Percentiles rank a stretch among this genome's conserved stretches.
Conservation (phyloP, 2,888 invertebrate genomes). For the Rhamphomyia laevipes region DNA sequence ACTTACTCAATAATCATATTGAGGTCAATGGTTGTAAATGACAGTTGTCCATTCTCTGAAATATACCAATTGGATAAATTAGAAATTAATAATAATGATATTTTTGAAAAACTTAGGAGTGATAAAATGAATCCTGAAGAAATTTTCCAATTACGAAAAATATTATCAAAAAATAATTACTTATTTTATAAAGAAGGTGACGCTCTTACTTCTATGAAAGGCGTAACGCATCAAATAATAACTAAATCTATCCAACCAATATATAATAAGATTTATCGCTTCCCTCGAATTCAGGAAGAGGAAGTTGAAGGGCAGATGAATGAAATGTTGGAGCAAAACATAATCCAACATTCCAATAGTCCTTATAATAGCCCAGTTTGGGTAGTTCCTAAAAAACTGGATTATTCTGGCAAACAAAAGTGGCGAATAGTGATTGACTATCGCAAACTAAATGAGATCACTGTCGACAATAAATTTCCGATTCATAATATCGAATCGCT, state of each 20-base stretch:
- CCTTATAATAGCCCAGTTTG: constrained; percentile 10
- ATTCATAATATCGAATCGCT: too few species aligned
- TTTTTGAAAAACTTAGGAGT: neutral
- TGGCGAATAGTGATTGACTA: constrained; percentile 13
- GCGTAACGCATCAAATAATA: too few species aligned
- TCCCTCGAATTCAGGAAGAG: constrained; percentile 5
- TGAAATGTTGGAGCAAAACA: too few species aligned
- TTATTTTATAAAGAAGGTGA: too few species aligned
- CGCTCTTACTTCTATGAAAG: too few species aligned
- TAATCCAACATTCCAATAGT: too few species aligned
- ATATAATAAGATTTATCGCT: constrained; percentile 6
- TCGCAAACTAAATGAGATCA: constrained; percentile 6
- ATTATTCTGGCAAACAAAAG: constrained; percentile 8
- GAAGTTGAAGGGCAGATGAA: constrained; percentile 6
- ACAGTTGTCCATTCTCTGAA: neutral
- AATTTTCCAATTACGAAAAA: too few species aligned
- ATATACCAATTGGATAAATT: neutral
- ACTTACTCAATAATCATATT: too few species aligned
- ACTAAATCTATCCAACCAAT: constrained; percentile 4
- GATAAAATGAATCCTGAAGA: neutral
- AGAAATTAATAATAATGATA: neutral
- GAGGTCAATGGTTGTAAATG: neutral
- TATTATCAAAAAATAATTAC: too few species aligned
- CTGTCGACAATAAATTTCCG: too few species aligned
- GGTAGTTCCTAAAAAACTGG: constrained; percentile 10